Evolutionary conservation across 2,113 vertebrate genomes (phyloP).

Genomic region (Heteronetta atricapilla): DNA sequence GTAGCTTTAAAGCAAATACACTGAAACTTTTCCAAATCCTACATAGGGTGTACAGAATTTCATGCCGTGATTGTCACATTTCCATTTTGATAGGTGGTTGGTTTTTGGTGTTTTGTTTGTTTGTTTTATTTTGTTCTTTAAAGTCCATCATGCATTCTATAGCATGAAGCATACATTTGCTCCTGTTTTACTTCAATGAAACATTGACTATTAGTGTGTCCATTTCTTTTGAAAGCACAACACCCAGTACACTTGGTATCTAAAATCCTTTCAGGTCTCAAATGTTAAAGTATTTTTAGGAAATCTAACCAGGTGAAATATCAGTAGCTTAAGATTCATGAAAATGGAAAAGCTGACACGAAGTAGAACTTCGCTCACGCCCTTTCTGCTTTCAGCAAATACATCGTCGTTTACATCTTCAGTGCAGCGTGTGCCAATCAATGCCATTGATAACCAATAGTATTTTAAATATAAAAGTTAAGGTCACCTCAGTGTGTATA

Average conservation of each 20-base stretch:
- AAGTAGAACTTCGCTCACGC: background rate
- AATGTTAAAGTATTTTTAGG: background rate
- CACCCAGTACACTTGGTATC: background rate
- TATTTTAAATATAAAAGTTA: background rate
- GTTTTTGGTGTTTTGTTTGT: background rate
- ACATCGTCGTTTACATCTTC: background rate
- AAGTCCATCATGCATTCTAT: background rate
- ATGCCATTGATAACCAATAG: background rate
- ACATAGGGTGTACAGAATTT: background rate
- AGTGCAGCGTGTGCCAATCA: background rate
- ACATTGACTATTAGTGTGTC: background rate
- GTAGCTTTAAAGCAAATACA: background rate
- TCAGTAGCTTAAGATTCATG: background rate
- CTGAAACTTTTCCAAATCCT: background rate
- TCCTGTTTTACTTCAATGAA: background rate
- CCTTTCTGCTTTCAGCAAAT: background rate
- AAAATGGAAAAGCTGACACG: background rate
- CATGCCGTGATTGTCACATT: background rate
- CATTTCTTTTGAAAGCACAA: background rate
- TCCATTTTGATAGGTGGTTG: rapidly evolving
- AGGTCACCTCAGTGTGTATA: background rate
- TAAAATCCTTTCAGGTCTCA: background rate
- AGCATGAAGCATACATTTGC: background rate
- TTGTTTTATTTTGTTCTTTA: background rate
- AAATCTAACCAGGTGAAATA: background rate